Conservation (phyloP, 2,797 vertebrate genomes). For the Leptatherina wallacei region DNA sequence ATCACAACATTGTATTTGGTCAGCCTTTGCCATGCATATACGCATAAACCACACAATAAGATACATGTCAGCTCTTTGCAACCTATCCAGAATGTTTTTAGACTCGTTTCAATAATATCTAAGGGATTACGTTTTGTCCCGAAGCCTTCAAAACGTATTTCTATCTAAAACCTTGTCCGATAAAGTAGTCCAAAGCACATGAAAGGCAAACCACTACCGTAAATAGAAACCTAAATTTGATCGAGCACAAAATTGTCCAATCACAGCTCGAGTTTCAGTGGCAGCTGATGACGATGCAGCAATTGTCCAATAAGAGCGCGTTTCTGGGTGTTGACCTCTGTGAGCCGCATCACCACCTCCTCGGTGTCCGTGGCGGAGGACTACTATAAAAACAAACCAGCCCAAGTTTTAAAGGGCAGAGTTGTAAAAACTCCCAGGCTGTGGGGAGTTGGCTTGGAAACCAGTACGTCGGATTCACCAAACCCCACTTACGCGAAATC, state of each 20-base stretch:
- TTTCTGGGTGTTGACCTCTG: conserved; percentile 79
- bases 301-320: conserved; percentile 64
- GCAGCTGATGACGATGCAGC: conserved; percentile 50
- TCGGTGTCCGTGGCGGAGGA: conserved; percentile 83
- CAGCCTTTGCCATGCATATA: neutral
- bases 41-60: neutral
- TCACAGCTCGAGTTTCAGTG: conserved; percentile 15
- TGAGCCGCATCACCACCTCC: conserved; percentile 80
- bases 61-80: neutral
- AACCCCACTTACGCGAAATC: conserved; percentile 40
- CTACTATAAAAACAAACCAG: conserved; percentile 81
- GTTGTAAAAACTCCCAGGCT: conserved; percentile 87
- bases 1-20: conserved; percentile 14
- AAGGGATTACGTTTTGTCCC: neutral
- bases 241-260: conserved; percentile 63
- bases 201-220: conserved; percentile 75
- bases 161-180: conserved; percentile 27
- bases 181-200: conserved; percentile 68
- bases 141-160: conserved; percentile 14
- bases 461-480: conserved; percentile 35
- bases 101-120: neutral
- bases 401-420: conserved; percentile 83
- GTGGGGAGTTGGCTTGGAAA: conserved; percentile 70
- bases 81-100: neutral
- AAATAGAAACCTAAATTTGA: conserved; percentile 72